Evolutionary conservation across 2,113 vertebrate species (phyloP).

Genomic region (Bothrops jararaca): DNA sequence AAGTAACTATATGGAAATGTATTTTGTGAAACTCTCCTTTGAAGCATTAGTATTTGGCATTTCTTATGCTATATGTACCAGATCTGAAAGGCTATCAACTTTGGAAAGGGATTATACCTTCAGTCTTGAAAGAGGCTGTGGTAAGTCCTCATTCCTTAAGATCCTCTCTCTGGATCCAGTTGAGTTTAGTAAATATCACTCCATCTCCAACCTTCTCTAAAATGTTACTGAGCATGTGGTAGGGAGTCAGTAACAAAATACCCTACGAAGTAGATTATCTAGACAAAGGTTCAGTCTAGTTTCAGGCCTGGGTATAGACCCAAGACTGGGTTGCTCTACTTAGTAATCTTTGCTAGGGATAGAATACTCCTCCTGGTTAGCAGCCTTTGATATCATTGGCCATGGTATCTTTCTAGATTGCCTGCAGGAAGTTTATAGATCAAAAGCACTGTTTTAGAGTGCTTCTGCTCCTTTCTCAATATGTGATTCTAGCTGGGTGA

Average conservation of each 20-base stretch:
- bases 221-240: background rate
- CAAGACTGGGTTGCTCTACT: background rate
- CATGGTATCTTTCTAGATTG: background rate
- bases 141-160: background rate
- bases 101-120: background rate
- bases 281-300: background rate
- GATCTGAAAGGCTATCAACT: background rate
- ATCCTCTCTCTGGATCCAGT: background rate
- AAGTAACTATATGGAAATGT: background rate
- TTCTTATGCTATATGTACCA: background rate
- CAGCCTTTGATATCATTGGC: background rate
- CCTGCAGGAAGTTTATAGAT: background rate
- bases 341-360: background rate
- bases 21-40: background rate
- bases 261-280: background rate
- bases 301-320: background rate
- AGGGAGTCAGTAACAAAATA: background rate
- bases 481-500: background rate
- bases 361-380: background rate
- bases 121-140: background rate
- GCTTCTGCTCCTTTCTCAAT: background rate
- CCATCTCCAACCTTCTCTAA: background rate
- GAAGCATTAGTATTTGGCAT: background rate
- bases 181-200: background rate
- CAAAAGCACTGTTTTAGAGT: background rate